Base-by-base conservation (phyloP, 2,113 vertebrate species). In the Hyaena hyaena region DNA sequence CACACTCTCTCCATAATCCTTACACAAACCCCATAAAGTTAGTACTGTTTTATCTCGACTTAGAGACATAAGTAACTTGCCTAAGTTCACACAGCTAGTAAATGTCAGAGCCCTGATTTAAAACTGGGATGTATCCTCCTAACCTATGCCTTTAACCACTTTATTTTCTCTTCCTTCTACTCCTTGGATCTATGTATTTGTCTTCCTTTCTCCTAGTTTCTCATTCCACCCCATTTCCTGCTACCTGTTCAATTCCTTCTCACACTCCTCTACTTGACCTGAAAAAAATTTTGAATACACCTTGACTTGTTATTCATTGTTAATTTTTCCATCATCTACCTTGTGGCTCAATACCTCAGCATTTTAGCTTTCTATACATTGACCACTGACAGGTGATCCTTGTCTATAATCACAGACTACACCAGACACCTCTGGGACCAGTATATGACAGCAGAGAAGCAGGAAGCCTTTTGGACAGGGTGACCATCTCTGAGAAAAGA, bases 41-140 rank as follows among this genome's bases (percentile, higher is more conserved):
- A 68, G 8, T 90, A 61, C 39, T 82, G 65, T 88, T 95, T 96
- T 90, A 97, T 91, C 71, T 96, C 66, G 82, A 89, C 45, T 85
- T 89, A 93, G 66, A 93, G 45, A 91, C 61, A 82, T 68, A 95
- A 90, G 69, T 84, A 96, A 93, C 26, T 95, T 96, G 61, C 68
- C 85, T 84, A 92, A 82, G 26, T 92, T 95, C 74, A 92, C 61
- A 73, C 48, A 65, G 74, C 95, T 90, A 96, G 83, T 96, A 95
- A 95, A 94, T 93, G 74, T 93, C 95, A 97, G 58, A 95, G 84
- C 74, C 81, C 66, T 89, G 68, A 83, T 96, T 96, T 96, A 84
- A 96, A 97, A 96, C 48, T n/a, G 84, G 55, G 86, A 89, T 87
- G 48, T 89, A 86, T 95, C 94, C 53, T 96, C 61, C 58, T 45